These are phyloP conservation scores for Ophthalmolycus amberensis DNA, from an alignment of 2,113 vertebrate species.

Conservation along the genomic window DNA sequence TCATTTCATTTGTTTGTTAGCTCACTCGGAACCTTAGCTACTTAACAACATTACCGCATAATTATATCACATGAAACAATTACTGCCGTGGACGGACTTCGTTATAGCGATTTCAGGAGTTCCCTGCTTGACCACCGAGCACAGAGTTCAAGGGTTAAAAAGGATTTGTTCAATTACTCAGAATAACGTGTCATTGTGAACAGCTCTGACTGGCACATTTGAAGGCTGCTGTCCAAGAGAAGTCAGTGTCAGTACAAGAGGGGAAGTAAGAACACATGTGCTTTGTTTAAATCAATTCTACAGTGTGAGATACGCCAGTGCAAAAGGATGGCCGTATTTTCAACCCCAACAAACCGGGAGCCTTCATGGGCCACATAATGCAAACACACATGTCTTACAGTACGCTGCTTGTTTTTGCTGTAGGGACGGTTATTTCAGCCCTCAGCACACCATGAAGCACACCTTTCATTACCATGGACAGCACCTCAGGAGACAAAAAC, in stretches of 20 bases:
- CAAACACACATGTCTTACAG: neutral
- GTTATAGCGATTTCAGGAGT: slow-evolving; percentile 49
- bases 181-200: slow-evolving; percentile 13
- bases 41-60: slow-evolving; percentile 50
- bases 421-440: neutral
- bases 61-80: slow-evolving; percentile 69
- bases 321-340: neutral
- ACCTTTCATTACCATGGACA: neutral
- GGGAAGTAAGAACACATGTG: neutral
- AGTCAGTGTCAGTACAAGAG: neutral
- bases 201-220: neutral
- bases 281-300: neutral
- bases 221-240: neutral
- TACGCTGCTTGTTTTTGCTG: neutral
- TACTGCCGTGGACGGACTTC: slow-evolving; percentile 30
- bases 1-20: slow-evolving; percentile 56
- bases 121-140: slow-evolving; percentile 43
- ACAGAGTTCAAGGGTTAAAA: slow-evolving; percentile 25
- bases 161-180: neutral
- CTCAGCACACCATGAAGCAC: neutral
- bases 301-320: too few relatives aligned
- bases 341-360: neutral
- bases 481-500: neutral
- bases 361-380: neutral
- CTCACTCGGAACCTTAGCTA: slow-evolving; percentile 10